Percentiles rank a stretch among this genome's conserved stretches.
Conservation (phyloP, 2,797 vertebrate genomes). For the Chrysocyon brachyurus region DNA sequence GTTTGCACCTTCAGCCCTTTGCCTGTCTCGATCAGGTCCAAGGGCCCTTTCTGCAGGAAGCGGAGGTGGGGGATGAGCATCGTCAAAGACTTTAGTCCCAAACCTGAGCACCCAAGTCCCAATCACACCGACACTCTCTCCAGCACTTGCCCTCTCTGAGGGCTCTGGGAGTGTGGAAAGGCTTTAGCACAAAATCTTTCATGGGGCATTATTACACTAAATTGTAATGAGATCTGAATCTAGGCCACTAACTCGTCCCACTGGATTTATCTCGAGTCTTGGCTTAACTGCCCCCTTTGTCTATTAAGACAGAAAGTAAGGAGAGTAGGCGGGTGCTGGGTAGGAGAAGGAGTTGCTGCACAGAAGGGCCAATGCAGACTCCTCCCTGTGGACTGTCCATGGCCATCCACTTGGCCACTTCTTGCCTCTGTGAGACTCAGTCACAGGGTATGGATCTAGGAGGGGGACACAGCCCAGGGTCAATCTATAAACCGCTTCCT, state of each 20-base stretch:
- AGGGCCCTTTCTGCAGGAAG: slow-evolving; percentile 91
- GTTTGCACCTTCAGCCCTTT: slow-evolving; percentile 97
- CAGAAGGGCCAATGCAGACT: not conserved
- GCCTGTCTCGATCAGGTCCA: slow-evolving; percentile 95
- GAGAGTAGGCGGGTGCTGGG: not conserved
- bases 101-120: not conserved
- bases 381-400: not conserved
- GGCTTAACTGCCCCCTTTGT: slow-evolving; percentile 70
- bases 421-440: not conserved
- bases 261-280: slow-evolving; percentile 69
- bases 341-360: not conserved
- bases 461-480: not conserved
- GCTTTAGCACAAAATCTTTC: slow-evolving; percentile 43
- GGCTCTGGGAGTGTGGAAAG: not conserved
- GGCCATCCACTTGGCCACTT: not conserved
- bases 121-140: not conserved
- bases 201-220: not conserved
- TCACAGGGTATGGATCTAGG: not conserved
- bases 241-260: slow-evolving; percentile 70
- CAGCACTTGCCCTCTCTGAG: slow-evolving; percentile 21
- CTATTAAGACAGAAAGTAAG: slow-evolving; percentile 56
- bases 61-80: not conserved
- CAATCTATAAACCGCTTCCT: not conserved
- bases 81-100: not conserved
- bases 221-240: slow-evolving; percentile 74